Evolutionary conservation across 2,888 invertebrate genomes (phyloP), one percentile per base, ranked within the genome.

Genomic region (Fabriciana adippe): DNA sequence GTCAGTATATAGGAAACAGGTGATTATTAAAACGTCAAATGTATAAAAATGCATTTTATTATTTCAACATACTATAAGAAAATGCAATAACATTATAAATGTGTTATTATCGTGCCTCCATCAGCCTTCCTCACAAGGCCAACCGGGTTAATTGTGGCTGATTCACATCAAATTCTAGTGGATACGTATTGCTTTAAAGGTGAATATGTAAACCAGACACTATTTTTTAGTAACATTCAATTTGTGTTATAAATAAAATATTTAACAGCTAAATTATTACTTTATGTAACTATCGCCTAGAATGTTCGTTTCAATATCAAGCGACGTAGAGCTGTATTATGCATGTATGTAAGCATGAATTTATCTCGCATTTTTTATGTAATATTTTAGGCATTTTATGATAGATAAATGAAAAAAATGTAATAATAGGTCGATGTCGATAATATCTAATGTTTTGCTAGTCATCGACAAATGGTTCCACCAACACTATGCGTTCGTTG

Each of bases 401-500:
- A 11, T 11, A 41, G 11, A 41, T 11, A 41, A 41, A 8, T 11
- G 11, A 11, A 11, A 41, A 11, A 41, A 11, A 1, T 11, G 1
- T 41, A 41, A 41, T 41, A 51, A 6, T n/a, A 3, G 1, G 11
- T 51, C 50, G 50, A 51, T 5, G n/a, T 51, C 50, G 50, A 51
- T 6, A 1, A 2, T 54, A 55, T 55, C 16, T 51, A 53, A 21
- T 21, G 14, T 21, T 41, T 13, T 41, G 31, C 41, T 14, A 53
- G 8, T 16, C 35, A 61, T 61, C 61, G 61, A 61, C 35, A 61
- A 61, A 41, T 14, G 15, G 11, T 15, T 15, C 15, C 18, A 2
- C 14, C 88, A 78, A 78, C 90, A 74, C 89, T 88, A 86, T 21
- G 66, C 67, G 77, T 82, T 85, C 88, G 87, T 83, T 87, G 89